Conservation (phyloP, 2,113 vertebrate species). For the Scalopus aquaticus region DNA sequence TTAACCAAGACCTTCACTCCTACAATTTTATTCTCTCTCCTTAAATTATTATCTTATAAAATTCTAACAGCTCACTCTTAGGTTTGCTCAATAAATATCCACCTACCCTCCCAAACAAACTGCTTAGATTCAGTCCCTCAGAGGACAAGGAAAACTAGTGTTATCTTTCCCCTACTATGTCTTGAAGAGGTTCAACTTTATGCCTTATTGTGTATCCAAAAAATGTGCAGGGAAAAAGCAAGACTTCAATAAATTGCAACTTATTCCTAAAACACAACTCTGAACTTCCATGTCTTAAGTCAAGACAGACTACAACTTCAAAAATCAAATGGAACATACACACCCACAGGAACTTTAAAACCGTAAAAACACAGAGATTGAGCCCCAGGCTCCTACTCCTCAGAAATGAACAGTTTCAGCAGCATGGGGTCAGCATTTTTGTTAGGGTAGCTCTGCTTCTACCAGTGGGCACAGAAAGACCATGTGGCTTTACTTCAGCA, state of each 20-base stretch:
- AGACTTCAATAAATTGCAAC: neutral
- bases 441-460: neutral
- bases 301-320: neutral
- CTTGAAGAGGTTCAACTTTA: neutral
- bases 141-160: neutral
- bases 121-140: neutral
- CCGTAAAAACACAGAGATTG: neutral
- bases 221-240: neutral
- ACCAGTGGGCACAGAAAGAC: neutral
- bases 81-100: neutral
- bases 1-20: neutral
- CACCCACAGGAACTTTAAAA: neutral
- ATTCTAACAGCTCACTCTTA: neutral
- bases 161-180: neutral
- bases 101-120: neutral
- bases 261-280: slow-evolving; percentile 19
- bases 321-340: neutral
- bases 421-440: neutral
- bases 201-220: neutral
- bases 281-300: neutral
- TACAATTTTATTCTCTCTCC: neutral
- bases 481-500: neutral
- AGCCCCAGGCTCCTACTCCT: neutral
- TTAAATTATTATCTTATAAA: neutral
- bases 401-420: neutral